A percentile compares a stretch with the other conserved stretches of the same genome.
These are phyloP conservation scores for Agrotis puta DNA, from an alignment of 2,888 invertebrate species.

Conservation along the genomic window DNA sequence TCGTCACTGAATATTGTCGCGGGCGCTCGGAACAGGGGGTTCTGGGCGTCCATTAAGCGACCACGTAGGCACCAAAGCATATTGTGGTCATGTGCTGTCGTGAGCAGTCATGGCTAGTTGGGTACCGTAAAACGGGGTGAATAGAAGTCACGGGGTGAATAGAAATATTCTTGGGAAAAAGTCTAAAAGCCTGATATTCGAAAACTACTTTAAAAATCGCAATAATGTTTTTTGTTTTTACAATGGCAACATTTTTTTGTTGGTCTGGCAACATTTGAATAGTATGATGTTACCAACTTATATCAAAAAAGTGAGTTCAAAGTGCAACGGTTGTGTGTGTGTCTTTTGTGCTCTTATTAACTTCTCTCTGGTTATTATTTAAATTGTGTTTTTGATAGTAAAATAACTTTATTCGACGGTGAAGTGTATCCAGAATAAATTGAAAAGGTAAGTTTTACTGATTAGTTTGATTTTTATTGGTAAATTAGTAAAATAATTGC, in stretches of 20 bases:
- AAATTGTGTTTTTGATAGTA: slow-evolving; percentile 45
- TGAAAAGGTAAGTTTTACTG: slow-evolving; percentile 33
- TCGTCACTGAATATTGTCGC: too few relatives aligned
- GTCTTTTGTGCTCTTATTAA: slow-evolving; percentile 38
- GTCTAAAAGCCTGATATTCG: slow-evolving; percentile 38
- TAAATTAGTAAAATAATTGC: slow-evolving; percentile 32
- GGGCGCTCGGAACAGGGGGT: too few relatives aligned
- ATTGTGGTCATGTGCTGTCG: too few relatives aligned
- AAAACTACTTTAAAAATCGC: slow-evolving; percentile 42
- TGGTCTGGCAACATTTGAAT: slow-evolving; percentile 40
- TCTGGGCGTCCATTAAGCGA: too few relatives aligned
- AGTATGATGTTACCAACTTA: slow-evolving; percentile 34
- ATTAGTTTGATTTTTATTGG: slow-evolving; percentile 45
- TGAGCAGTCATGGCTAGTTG: too few relatives aligned
- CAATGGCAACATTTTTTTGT: slow-evolving; percentile 32
- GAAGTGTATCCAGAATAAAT: slow-evolving; percentile 42
- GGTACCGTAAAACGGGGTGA: too few relatives aligned
- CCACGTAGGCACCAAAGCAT: too few relatives aligned
- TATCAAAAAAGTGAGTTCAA: slow-evolving; percentile 37
- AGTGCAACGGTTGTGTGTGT: slow-evolving; percentile 37
- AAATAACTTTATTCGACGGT: slow-evolving; percentile 35
- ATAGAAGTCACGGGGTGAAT: too few relatives aligned
- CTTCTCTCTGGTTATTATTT: slow-evolving; percentile 35
- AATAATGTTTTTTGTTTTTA: slow-evolving; percentile 39
- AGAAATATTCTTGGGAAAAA: slow-evolving; percentile 40